phyloP scores from a whole-genome alignment of 1,140 invertebrate genomes.

The Drosophila mauritiana region DNA sequence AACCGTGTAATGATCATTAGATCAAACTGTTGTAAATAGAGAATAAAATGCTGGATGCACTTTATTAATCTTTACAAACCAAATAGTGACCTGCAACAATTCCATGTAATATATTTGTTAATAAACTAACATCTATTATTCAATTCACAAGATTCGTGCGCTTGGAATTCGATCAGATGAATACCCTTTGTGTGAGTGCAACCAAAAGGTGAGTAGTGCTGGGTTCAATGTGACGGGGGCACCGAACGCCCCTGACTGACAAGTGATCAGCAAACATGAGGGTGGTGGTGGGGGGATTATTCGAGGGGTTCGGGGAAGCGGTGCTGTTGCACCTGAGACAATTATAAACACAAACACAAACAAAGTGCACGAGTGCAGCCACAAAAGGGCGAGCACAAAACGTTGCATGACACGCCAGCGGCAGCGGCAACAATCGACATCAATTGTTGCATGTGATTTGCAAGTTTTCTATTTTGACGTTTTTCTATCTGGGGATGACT shows the following conservation, averaged over 20 bases:
- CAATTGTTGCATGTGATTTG: conserved; percentile 68
- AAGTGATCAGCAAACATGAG: conserved; percentile 32
- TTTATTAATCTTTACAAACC: too few species aligned
- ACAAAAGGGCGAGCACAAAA: conserved; percentile 54
- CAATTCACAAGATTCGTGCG: too few species aligned
- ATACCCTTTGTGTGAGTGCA: conserved; percentile 18
- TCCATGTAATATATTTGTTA: too few species aligned
- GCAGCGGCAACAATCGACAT: conserved; percentile 34
- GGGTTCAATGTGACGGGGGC: conserved; percentile 33
- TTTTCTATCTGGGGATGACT: not conserved
- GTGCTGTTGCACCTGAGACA: conserved; percentile 38
- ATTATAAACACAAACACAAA: conserved; percentile 64
- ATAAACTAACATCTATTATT: not conserved
- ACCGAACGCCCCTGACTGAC: conserved; percentile 75
- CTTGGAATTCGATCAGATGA: not conserved
- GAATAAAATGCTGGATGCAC: too few species aligned
- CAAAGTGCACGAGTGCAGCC: conserved; percentile 47
- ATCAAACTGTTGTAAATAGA: not conserved
- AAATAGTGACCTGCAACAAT: too few species aligned
- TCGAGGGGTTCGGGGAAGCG: not conserved
- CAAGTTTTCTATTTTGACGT: conserved; percentile 53
- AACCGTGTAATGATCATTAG: not conserved
- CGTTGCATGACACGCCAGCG: conserved; percentile 66
- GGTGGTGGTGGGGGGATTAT: not conserved
- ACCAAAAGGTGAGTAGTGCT: conserved; percentile 10